Conservation (phyloP, 2,113 vertebrate genomes). For the Trogon surrucura region DNA sequence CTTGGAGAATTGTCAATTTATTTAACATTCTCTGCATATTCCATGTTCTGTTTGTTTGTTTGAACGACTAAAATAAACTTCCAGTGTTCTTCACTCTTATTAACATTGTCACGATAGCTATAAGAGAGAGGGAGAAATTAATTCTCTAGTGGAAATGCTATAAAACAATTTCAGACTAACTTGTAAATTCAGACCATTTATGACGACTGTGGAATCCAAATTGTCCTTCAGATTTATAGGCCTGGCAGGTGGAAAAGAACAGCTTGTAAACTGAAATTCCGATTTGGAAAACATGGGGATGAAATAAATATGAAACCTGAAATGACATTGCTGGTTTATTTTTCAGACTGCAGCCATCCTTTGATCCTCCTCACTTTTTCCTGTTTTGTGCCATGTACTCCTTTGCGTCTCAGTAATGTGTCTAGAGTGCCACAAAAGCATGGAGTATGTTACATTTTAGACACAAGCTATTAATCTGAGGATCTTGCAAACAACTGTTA, state of each 20-base stretch:
- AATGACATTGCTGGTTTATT: background rate
- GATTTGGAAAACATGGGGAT: background rate
- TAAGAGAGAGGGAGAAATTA: background rate
- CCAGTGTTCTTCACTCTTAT: background rate
- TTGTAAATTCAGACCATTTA: constrained; percentile 4
- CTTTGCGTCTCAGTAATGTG: background rate
- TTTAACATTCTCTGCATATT: background rate
- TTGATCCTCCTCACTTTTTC: background rate
- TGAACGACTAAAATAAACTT: background rate
- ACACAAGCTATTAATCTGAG: background rate
- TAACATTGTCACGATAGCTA: background rate
- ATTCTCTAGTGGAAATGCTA: background rate
- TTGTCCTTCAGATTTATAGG: constrained; percentile 21
- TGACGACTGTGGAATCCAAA: background rate
- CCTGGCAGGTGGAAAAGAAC: constrained; percentile 3
- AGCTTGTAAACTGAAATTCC: constrained; percentile 24
- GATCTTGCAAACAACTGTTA: background rate
- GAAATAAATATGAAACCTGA: constrained; percentile 12
- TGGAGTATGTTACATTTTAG: background rate
- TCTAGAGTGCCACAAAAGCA: background rate
- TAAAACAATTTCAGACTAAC: constrained; percentile 1
- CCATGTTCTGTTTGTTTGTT: background rate
- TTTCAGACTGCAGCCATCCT: background rate
- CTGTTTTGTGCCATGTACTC: background rate
- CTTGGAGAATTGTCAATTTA: background rate